Percentiles rank a stretch among this genome's conserved stretches.
Conservation (phyloP, 2,797 vertebrate genomes). For the Chaunax sp. region DNA sequence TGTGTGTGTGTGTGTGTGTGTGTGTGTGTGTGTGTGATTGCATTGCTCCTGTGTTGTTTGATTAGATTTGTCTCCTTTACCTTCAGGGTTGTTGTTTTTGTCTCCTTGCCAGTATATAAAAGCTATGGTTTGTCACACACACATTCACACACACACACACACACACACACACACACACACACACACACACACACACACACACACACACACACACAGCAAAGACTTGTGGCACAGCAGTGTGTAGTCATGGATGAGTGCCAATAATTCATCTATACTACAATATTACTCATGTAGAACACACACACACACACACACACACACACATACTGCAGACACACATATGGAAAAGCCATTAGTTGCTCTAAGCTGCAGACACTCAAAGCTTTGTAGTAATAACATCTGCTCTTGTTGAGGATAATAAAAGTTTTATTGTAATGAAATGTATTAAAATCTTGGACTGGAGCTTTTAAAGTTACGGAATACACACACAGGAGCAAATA, state of each 20-base stretch:
- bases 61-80: constrained; percentile 77
- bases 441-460: constrained; percentile 34
- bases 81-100: constrained; percentile 75
- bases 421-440: constrained; percentile 60
- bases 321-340: constrained; percentile 36
- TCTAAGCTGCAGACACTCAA: constrained; percentile 56
- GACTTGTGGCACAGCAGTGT: constrained; percentile 44
- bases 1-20: constrained; percentile 41
- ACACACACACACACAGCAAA: constrained; percentile 7
- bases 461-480: constrained; percentile 49
- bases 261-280: constrained; percentile 75
- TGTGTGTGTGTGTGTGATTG: constrained; percentile 33
- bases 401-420: constrained; percentile 57
- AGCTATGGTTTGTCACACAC: constrained; percentile 45
- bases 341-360: constrained; percentile 71
- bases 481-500: constrained; percentile 25
- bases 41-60: constrained; percentile 60
- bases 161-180: constrained; percentile 31
- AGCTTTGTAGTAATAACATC: constrained; percentile 52
- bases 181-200: constrained; percentile 14
- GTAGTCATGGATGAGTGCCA: constrained; percentile 68
- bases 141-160: constrained; percentile 45
- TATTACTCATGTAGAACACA: constrained; percentile 70
- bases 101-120: constrained; percentile 69
- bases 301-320: constrained; percentile 38